Base-by-base conservation (phyloP, 2,888 invertebrate genomes). In the Coronaproctus castanopsis region DNA sequence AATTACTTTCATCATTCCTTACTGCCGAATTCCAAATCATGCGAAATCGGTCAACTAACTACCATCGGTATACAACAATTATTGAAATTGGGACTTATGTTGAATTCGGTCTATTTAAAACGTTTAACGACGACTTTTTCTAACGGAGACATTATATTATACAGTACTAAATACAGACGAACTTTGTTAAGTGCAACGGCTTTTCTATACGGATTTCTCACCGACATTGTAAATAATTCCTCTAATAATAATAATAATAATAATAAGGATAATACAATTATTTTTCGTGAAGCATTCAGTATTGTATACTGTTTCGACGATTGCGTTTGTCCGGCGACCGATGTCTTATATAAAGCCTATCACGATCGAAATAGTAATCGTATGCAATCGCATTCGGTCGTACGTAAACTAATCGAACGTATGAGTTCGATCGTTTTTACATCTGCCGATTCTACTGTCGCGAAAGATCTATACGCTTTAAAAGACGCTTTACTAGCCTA, bases 151-250 rank as follows among this genome's bases (percentile, higher is more conserved):
- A 74, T 85, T 36, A 69, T 83, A 18, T 77, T 85, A 3, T 84
- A 82, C 69, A 87, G 88, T 65, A 92, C 93, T 0, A 78, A 85
- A 52, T 91, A 89, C 70, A 73, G 90, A 1, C 78, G 96, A 67
- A 95, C 95, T 20, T 89, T 87, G 68, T 93, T 93, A 73, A 92
- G 92, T 66, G 84, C 87, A 0, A 75, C 89, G 65, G 88, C 88
- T 0, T 77, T 89, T 65, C 70, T 87, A 2, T 86, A 80, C 68
- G 79, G 82, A 0, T 77, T 89, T 63, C n/a, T n/a, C n/a, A n/a
- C n/a, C n/a, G n/a, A n/a, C n/a, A n/a, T n/a, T n/a, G n/a, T n/a
- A n/a, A n/a, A n/a, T n/a, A n/a, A n/a, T n/a, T n/a, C n/a, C n/a
- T n/a, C n/a, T n/a, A n/a, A n/a, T n/a, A n/a, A n/a, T n/a, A n/a